phyloP scores from a whole-genome alignment of 2,113 vertebrate species.

The Ptilorrhoa leucosticta region DNA sequence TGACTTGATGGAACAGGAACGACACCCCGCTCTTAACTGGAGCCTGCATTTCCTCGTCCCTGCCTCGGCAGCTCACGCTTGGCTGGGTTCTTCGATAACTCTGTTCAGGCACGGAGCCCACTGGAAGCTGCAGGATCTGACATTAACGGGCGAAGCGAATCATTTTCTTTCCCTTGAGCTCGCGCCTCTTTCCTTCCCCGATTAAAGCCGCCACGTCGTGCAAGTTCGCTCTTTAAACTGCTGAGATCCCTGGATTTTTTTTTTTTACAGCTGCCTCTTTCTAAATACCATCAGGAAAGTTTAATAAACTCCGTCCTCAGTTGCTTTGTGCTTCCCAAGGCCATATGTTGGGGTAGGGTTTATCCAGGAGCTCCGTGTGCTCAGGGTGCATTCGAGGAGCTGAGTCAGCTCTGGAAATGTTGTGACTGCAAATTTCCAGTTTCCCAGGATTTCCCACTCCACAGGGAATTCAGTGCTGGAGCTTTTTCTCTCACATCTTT shows the following conservation, averaged over 20 bases:
- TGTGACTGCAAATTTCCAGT: rapidly evolving
- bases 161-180: not conserved
- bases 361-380: not conserved
- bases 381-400: rapidly evolving
- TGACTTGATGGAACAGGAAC: conserved; percentile 75
- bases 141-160: not conserved
- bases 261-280: not conserved
- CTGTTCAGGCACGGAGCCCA: conserved; percentile 43
- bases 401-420: not conserved
- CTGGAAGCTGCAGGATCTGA: not conserved
- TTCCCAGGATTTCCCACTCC: not conserved
- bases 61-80: conserved; percentile 49
- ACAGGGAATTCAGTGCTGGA: not conserved
- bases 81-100: conserved; percentile 73
- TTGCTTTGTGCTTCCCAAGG: not conserved
- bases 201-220: not conserved
- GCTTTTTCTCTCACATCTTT: not conserved
- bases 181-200: rapidly evolving
- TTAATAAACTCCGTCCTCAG: not conserved
- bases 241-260: not conserved
- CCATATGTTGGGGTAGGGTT: not conserved
- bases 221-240: not conserved
- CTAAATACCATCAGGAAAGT: not conserved
- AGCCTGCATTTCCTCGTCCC: conserved; percentile 8
- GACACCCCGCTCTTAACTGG: conserved; percentile 12